Base-by-base conservation (phyloP, 2,113 vertebrate species). In the Aspiorhynchus laticeps region DNA sequence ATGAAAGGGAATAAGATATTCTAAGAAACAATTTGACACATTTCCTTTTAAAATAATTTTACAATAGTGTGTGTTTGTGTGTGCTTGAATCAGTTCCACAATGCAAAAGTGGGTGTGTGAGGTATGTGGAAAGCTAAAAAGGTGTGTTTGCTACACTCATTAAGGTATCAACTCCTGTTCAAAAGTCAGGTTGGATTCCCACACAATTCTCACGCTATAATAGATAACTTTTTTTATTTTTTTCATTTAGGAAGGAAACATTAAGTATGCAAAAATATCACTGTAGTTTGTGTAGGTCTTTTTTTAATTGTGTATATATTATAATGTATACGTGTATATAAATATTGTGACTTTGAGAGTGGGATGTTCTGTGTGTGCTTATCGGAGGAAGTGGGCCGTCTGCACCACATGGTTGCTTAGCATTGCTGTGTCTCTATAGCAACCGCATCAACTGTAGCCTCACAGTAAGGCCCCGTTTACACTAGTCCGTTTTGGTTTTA, bases 1-100 rank as follows among this genome's bases (percentile, higher is more conserved):
- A 38, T 10, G 14, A 61, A 61, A 59, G 53, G 56, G 65, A 33
- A 17, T 61, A 48, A 8, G 65, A 24, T 5, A 15, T 9, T 5
- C 26, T 51, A 85, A 80, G 26, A 78, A 87, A 84, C 78, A 26
- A 86, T 84, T 89, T 0, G 71, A 80, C 89, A 74, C 88, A 74
- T 74, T 86, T 86, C 21, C 3, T 7, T 48, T 19, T 89, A 87
- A 93, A 91, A 91, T 87, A 88, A 85, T 94, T 90, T 90, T 73
- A 91, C 85, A 94, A 94, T 65, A 82, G 77, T 0, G 1, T 92
- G 46, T 38, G 46, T 80, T 7, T 89, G 41, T 83, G 19, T 84
- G 3, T 81, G 71, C 80, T 17, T 10, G 31, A 77, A 51, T 36
- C 0, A 31, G 56, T 77, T 53, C 63, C 79, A 83, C 80, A 43